Evolutionary conservation across 2,888 invertebrate genomes (phyloP).

Genomic region (Isoperla grammatica): DNA sequence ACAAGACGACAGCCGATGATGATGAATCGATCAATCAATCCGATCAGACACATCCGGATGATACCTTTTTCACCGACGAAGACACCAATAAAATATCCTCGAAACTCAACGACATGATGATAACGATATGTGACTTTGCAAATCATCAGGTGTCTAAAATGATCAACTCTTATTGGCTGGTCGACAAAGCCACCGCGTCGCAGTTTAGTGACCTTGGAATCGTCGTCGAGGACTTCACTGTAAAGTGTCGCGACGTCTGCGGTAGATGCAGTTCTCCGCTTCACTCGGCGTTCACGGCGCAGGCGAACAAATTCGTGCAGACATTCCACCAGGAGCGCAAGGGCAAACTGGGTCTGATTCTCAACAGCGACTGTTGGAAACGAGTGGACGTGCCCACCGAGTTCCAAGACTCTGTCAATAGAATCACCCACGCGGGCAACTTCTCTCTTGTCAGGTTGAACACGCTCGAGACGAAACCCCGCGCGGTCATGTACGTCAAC

Average conservation of each 20-base stretch:
- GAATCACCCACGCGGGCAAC: conserved; percentile 47
- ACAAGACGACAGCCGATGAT: conserved; percentile 47
- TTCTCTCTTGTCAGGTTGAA: conserved; percentile 14
- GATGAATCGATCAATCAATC: too few species aligned
- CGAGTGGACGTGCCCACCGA: conserved; percentile 85
- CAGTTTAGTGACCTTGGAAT: conserved; percentile 72
- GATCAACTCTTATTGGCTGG: conserved; percentile 50
- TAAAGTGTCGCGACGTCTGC: conserved; percentile 67
- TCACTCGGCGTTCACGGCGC: conserved; percentile 70
- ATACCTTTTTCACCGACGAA: conserved; percentile 62
- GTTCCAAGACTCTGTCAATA: conserved; percentile 78
- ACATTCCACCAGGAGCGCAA: conserved; percentile 86
- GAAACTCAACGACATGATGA: conserved; percentile 70
- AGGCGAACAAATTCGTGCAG: conserved; percentile 86
- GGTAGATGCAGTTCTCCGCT: conserved; percentile 72
- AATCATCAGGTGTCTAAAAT: conserved; percentile 89
- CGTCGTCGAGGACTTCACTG: conserved; percentile 73
- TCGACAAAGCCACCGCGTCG: conserved; percentile 63
- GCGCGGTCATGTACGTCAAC: conserved; percentile 51
- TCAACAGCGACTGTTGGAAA: conserved; percentile 93
- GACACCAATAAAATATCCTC: conserved; percentile 64
- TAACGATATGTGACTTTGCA: conserved; percentile 83
- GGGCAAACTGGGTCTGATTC: conserved; percentile 71
- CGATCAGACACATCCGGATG: conserved; percentile 40
- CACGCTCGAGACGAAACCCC: conserved; percentile 31